phyloP scores from a whole-genome alignment of 1,140 invertebrate genomes.

The Acyrthosiphon pisum region DNA sequence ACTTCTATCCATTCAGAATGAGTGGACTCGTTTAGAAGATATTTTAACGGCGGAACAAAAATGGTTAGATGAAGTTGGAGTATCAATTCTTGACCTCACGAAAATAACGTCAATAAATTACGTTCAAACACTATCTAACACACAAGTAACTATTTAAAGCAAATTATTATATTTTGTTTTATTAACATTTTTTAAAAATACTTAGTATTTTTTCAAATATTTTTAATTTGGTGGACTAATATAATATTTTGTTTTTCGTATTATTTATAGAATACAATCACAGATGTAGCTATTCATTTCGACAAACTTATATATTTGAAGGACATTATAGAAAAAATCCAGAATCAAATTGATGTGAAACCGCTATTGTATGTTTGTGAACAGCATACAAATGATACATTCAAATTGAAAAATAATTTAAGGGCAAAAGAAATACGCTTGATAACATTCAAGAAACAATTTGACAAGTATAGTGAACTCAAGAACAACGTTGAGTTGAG shows the following conservation, averaged over 20 bases:
- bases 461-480: not conserved
- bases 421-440: not conserved
- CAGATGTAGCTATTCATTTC: constrained; percentile 2
- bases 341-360: constrained; percentile 34
- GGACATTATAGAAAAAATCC: constrained; percentile 9
- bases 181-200: not conserved
- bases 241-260: not conserved
- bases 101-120: constrained; percentile 12
- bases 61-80: not conserved
- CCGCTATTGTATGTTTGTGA: not conserved
- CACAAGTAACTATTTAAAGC: not conserved
- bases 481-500: not conserved
- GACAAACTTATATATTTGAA: constrained; percentile 29
- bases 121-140: not conserved
- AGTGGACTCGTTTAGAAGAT: constrained; percentile 31
- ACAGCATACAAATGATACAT: not conserved
- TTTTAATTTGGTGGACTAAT: not conserved
- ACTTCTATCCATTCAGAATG: not conserved
- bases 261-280: constrained; percentile 2
- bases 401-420: constrained; percentile 30
- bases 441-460: constrained; percentile 21
- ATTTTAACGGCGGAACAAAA: constrained; percentile 20
- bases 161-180: not conserved
- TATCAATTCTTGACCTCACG: not conserved
- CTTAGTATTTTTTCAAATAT: not conserved